A percentile compares a stretch with the other conserved stretches of the same genome.
Evolutionary conservation across 2,888 invertebrate genomes (phyloP).

Genomic region (Julus scanicus): DNA sequence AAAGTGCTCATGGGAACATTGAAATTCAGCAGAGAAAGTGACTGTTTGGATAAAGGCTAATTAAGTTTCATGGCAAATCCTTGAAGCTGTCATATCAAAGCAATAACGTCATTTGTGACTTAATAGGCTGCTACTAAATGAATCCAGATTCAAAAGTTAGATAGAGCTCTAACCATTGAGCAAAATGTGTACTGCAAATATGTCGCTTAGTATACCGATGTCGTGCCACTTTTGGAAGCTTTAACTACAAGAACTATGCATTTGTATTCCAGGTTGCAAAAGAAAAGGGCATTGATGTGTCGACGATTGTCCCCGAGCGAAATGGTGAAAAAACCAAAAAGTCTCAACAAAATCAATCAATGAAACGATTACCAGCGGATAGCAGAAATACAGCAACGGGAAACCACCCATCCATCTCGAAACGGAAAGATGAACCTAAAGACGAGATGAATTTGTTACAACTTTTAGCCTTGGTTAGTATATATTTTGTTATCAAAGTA

Average conservation of each 20-base stretch:
- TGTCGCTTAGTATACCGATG: background rate
- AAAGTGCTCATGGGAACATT: background rate
- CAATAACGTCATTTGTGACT: slow-evolving; percentile 2
- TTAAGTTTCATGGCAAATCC: slow-evolving; percentile 13
- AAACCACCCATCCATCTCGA: background rate
- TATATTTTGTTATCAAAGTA: too few relatives aligned
- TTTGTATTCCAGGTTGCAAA: slow-evolving; percentile 48
- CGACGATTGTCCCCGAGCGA: background rate
- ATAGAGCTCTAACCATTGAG: background rate
- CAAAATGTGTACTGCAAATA: background rate
- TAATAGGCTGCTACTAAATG: slow-evolving; percentile 12
- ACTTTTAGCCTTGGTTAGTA: slow-evolving; percentile 83
- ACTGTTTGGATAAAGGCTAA: background rate
- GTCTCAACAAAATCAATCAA: slow-evolving; percentile 28
- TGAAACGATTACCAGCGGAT: slow-evolving; percentile 49
- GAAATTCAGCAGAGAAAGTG: slow-evolving; percentile 13
- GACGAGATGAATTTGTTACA: slow-evolving; percentile 73
- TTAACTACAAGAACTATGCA: background rate
- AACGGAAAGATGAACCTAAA: slow-evolving; percentile 65
- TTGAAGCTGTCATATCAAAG: background rate
- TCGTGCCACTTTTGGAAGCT: background rate
- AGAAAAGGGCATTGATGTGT: slow-evolving; percentile 53
- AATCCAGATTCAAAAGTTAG: slow-evolving; percentile 14
- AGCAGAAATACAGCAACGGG: slow-evolving; percentile 43
- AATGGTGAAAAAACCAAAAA: slow-evolving; percentile 53